phyloP scores from a whole-genome alignment of 2,797 vertebrate species.

The Etheostoma nigrum region DNA sequence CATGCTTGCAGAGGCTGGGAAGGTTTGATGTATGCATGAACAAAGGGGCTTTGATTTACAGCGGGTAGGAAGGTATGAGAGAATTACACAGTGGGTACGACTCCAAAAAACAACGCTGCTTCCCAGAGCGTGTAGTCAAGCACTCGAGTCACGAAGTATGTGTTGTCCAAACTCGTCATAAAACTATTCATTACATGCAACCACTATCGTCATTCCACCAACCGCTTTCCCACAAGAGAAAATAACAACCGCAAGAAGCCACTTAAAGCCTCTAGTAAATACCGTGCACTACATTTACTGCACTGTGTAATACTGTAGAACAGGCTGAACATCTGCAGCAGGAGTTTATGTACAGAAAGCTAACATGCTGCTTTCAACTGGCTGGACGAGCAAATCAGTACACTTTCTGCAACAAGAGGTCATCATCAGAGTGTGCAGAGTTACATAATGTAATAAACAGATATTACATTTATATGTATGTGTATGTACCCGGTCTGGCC shows the following conservation, averaged over 20 bases:
- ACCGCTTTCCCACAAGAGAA: conserved; percentile 32
- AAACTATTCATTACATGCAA: conserved; percentile 31
- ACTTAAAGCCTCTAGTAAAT: conserved; percentile 58
- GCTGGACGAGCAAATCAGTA: background rate
- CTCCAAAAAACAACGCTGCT: conserved; percentile 1
- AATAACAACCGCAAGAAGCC: conserved; percentile 26
- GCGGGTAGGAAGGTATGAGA: conserved; percentile 41
- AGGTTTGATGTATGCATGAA: conserved; percentile 31
- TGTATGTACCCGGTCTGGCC: too few species aligned
- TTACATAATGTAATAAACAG: background rate
- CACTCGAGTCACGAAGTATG: background rate
- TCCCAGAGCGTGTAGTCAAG: conserved; percentile 4
- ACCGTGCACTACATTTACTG: conserved; percentile 43
- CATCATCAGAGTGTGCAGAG: background rate
- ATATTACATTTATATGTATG: too few species aligned
- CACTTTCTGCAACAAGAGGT: background rate
- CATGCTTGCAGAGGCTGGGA: background rate
- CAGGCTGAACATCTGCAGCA: conserved; percentile 53
- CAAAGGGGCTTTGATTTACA: conserved; percentile 52
- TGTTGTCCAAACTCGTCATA: conserved; percentile 7
- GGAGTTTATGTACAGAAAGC: conserved; percentile 24
- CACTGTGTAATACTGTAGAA: conserved; percentile 43
- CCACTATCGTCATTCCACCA: conserved; percentile 5
- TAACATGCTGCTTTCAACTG: conserved; percentile 28
- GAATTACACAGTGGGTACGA: conserved; percentile 21